Evolutionary conservation across 92 coral and sea anemone species (phyloP).

Genomic region (Porites lobata): DNA sequence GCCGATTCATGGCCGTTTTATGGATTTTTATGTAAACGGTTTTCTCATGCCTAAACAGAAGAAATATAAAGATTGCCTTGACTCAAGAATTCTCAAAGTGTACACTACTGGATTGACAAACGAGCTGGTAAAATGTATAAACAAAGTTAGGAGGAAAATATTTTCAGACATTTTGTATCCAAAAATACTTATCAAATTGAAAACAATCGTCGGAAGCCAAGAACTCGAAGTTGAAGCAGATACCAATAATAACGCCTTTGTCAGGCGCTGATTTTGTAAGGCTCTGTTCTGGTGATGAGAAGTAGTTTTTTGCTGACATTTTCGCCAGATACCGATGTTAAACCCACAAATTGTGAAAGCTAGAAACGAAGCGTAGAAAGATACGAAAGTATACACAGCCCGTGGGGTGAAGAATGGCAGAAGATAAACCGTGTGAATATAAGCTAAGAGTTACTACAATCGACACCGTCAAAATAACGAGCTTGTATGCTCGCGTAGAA

Average conservation of each 20-base stretch:
- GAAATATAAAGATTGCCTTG: not conserved
- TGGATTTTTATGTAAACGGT: too few relatives aligned
- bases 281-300: constrained; percentile 8
- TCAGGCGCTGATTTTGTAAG: constrained; percentile 8
- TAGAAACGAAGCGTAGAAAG: not conserved
- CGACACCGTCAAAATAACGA: not conserved
- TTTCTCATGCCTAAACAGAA: too few relatives aligned
- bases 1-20: too few relatives aligned
- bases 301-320: not conserved
- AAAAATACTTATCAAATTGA: not conserved
- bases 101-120: constrained; percentile 10
- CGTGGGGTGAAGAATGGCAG: not conserved
- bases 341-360: not conserved
- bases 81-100: constrained; percentile 24
- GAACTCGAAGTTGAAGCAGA: not conserved
- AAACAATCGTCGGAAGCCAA: not conserved
- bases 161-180: not conserved
- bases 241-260: constrained; percentile 3
- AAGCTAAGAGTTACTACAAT: not conserved
- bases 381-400: not conserved
- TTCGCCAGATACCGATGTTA: constrained; percentile 26
- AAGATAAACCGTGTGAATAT: not conserved
- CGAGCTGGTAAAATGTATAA: not conserved
- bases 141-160: not conserved
- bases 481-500: not conserved